phyloP scores from a whole-genome alignment of 1,140 invertebrate species.

The Mya arenaria region DNA sequence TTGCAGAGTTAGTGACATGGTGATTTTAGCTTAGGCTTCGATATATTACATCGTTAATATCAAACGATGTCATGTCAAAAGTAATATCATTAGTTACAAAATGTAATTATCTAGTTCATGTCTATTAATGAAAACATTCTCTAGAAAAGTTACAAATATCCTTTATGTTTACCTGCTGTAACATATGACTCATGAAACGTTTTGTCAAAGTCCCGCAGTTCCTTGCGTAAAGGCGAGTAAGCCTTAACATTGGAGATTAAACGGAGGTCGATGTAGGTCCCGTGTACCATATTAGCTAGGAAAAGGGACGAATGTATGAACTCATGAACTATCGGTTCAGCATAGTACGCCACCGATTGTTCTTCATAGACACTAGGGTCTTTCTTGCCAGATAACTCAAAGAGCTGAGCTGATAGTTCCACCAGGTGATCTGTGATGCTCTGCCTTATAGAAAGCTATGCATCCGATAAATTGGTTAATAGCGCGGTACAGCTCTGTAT shows the following conservation, averaged over 20 bases:
- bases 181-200: slow-evolving; percentile 25
- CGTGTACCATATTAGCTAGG: slow-evolving; percentile 19
- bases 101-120: no score
- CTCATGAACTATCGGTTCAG: slow-evolving; percentile 28
- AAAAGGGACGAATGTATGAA: slow-evolving; percentile 21
- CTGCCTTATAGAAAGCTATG: slow-evolving; percentile 21
- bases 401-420: slow-evolving; percentile 17
- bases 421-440: background rate
- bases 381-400: slow-evolving; percentile 16
- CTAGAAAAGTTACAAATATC: no score
- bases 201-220: slow-evolving; percentile 25
- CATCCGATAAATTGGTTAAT: slow-evolving; percentile 11
- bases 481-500: background rate
- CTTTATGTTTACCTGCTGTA: slow-evolving; percentile 13
- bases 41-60: no score
- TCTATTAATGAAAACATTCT: no score
- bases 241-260: background rate
- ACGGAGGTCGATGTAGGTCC: background rate
- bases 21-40: no score
- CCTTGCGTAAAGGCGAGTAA: background rate
- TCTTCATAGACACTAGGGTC: background rate
- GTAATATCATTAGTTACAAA: no score
- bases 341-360: slow-evolving; percentile 11
- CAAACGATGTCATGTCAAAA: no score
- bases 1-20: no score